A percentile compares a stretch with the other conserved stretches of the same genome.
These are phyloP conservation scores for Drosophila pegasa DNA, from an alignment of 2,888 invertebrate species.

Conservation along the genomic window DNA sequence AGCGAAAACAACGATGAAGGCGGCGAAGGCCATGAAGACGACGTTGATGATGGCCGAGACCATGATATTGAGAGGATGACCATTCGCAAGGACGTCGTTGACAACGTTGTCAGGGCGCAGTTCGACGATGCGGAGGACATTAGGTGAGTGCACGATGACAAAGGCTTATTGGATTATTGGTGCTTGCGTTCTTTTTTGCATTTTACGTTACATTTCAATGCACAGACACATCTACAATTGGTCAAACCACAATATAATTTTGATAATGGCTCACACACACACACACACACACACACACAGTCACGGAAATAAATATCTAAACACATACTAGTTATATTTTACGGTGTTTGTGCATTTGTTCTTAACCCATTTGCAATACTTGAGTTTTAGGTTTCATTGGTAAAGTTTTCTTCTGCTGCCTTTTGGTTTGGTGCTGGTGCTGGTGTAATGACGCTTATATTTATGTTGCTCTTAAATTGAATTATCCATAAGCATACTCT, in stretches of 20 bases:
- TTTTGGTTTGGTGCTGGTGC: constrained; percentile 74
- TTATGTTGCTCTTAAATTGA: constrained; percentile 54
- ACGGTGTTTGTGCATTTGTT: constrained; percentile 67
- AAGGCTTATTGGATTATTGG: constrained; percentile 56
- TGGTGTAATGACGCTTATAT: constrained; percentile 61
- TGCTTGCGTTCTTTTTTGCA: constrained; percentile 60
- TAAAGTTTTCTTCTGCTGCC: constrained; percentile 61
- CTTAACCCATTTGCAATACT: constrained; percentile 42
- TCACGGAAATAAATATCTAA: constrained; percentile 2
- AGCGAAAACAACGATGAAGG: constrained; percentile 6
- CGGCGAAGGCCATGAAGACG: constrained; percentile 51
- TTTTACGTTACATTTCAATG: constrained; percentile 73
- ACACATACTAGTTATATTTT: constrained; percentile 20
- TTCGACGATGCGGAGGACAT: constrained; percentile 80
- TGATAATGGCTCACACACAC: constrained; percentile 43
- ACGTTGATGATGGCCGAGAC: constrained; percentile 44
- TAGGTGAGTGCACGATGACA: constrained; percentile 73
- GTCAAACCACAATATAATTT: constrained; percentile 47
- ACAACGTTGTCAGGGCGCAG: constrained; percentile 66
- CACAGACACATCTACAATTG: constrained; percentile 70
- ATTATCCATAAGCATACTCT: constrained; percentile 25
- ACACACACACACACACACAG: constrained; percentile 29
- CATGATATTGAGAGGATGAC: constrained; percentile 52
- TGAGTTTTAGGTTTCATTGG: constrained; percentile 52
- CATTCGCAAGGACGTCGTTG: constrained; percentile 64